Percentiles rank a stretch among this genome's conserved stretches.
These are phyloP conservation scores for Morpho achilles DNA, from an alignment of 2,888 invertebrate species.

Conservation along the genomic window DNA sequence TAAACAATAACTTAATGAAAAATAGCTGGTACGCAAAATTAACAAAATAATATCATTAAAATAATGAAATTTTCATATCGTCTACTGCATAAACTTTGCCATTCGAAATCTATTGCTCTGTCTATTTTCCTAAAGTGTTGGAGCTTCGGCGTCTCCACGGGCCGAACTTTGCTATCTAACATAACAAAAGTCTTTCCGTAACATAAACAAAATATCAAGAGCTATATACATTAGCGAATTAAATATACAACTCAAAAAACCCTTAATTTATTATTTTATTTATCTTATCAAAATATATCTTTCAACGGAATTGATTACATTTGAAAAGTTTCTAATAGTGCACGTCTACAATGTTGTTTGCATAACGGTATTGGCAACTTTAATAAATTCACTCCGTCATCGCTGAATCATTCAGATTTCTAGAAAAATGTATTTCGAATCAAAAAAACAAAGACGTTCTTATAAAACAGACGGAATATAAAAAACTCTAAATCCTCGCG, in stretches of 20 bases:
- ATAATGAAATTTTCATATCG: neutral
- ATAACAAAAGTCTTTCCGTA: slow-evolving; percentile 59
- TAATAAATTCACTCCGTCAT: slow-evolving; percentile 18
- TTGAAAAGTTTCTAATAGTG: slow-evolving; percentile 32
- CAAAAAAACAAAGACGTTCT: neutral
- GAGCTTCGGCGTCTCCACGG: slow-evolving; percentile 38
- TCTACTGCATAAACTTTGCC: slow-evolving; percentile 40
- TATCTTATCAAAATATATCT: slow-evolving; percentile 41
- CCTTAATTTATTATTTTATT: slow-evolving; percentile 50
- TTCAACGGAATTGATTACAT: slow-evolving; percentile 39
- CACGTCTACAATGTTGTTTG: slow-evolving; percentile 18
- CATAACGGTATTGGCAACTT: slow-evolving; percentile 16
- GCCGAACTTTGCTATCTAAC: slow-evolving; percentile 54
- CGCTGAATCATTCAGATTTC: slow-evolving; percentile 19
- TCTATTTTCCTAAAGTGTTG: slow-evolving; percentile 66
- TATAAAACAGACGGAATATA: slow-evolving; percentile 4
- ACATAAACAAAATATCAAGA: slow-evolving; percentile 59
- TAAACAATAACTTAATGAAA: no score
- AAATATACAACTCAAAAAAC: slow-evolving; percentile 42
- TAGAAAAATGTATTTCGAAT: neutral
- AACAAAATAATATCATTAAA: neutral
- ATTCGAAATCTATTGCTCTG: slow-evolving; percentile 40
- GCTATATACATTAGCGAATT: slow-evolving; percentile 38
- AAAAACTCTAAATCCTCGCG: slow-evolving; percentile 40
- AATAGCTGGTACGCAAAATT: neutral